Conservation (phyloP, 2,888 invertebrate genomes). For the Pyrrhopygopsis socrates region DNA sequence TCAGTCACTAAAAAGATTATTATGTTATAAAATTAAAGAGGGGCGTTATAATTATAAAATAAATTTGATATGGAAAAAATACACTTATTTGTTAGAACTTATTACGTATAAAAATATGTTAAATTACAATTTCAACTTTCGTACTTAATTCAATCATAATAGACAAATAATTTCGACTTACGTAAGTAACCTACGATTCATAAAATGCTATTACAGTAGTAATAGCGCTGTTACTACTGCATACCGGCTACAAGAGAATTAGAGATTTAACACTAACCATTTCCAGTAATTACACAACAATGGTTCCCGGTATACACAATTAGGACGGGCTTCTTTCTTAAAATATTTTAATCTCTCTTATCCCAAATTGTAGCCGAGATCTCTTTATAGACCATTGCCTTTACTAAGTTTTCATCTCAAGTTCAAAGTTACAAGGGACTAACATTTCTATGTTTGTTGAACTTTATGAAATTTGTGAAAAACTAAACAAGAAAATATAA, state of each 20-base stretch:
- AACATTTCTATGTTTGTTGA: not conserved
- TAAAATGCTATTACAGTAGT: not conserved
- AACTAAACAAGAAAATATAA: no score
- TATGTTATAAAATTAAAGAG: no score
- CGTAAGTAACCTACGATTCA: not conserved
- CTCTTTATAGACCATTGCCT: constrained; percentile 22
- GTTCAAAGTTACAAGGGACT: not conserved
- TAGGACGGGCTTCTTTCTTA: constrained; percentile 26
- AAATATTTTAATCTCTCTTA: constrained; percentile 17
- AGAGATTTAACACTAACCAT: not conserved
- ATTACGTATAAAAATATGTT: no score
- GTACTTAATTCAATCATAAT: no score
- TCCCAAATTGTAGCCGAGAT: constrained; percentile 18
- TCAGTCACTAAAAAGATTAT: no score
- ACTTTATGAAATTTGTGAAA: not conserved
- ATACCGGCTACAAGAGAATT: not conserved
- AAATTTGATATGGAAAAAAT: no score
- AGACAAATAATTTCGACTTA: not conserved
- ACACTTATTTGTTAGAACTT: no score
- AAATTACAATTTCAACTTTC: no score
- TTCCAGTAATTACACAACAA: not conserved
- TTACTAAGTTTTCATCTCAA: constrained; percentile 12
- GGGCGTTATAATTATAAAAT: no score
- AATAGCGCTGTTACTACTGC: not conserved
- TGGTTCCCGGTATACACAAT: constrained; percentile 5